Percentiles rank a stretch among this genome's conserved stretches.
Evolutionary conservation across 2,797 vertebrate genomes (phyloP).

Genomic region (Hydrocynus forskahlii): DNA sequence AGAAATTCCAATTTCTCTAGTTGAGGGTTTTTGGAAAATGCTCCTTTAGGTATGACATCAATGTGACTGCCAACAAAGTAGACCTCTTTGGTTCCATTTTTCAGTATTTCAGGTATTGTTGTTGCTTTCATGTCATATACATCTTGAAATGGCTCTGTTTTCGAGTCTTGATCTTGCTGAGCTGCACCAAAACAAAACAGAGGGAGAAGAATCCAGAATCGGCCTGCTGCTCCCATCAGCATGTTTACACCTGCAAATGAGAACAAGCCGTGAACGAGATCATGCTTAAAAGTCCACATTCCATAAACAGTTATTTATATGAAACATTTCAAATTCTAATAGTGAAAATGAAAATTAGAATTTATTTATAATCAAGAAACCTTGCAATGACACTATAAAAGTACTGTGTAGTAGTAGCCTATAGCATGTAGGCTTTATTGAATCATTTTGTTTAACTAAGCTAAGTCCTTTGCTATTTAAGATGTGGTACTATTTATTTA

Average conservation of each 20-base stretch:
- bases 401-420: too few relatives aligned
- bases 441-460: neutral
- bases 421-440: neutral
- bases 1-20: slow-evolving; percentile 77
- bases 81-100: slow-evolving; percentile 68
- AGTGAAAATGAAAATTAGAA: too few relatives aligned
- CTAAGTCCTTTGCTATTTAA: neutral
- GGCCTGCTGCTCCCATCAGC: neutral
- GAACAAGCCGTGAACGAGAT: neutral
- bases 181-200: slow-evolving; percentile 49
- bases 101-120: slow-evolving; percentile 70
- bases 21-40: slow-evolving; percentile 72
- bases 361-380: too few relatives aligned
- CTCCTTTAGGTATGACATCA: slow-evolving; percentile 68
- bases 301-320: neutral
- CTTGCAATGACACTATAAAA: too few relatives aligned
- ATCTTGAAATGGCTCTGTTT: slow-evolving; percentile 34
- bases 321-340: too few relatives aligned
- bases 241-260: slow-evolving; percentile 25
- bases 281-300: neutral
- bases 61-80: slow-evolving; percentile 76
- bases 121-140: slow-evolving; percentile 63
- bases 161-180: neutral
- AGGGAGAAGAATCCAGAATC: slow-evolving; percentile 58
- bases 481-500: neutral